Evolutionary conservation across 2,797 vertebrate genomes (phyloP).

Genomic region (Alosa sapidissima): DNA sequence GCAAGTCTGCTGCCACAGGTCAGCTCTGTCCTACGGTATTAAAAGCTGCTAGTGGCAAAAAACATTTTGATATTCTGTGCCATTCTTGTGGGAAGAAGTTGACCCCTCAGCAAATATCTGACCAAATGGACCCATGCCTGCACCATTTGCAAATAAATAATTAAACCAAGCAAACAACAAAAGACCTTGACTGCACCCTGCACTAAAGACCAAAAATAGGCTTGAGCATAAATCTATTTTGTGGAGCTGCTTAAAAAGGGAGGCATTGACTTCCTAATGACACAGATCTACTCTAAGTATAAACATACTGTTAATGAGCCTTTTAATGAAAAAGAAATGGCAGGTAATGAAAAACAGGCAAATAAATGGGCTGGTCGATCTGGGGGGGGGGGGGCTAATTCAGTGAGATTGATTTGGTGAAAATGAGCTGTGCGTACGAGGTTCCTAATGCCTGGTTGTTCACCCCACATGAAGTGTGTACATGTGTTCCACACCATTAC

Average conservation of each 20-base stretch:
- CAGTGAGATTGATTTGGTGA: neutral
- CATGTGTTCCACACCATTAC: neutral
- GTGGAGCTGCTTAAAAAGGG: conserved; percentile 33
- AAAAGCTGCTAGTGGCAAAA: neutral
- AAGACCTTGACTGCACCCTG: neutral
- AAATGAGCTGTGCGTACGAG: neutral
- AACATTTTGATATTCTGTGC: neutral
- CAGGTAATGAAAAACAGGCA: conserved; percentile 11
- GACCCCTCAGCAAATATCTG: neutral
- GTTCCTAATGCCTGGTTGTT: neutral
- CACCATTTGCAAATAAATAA: neutral
- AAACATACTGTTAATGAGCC: conserved; percentile 44
- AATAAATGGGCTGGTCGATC: neutral
- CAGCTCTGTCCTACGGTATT: neutral
- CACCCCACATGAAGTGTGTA: neutral
- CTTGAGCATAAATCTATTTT: conserved; percentile 35
- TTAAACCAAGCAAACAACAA: neutral
- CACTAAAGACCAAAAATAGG: neutral
- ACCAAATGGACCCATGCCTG: neutral
- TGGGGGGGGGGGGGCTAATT: neutral
- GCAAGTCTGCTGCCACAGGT: neutral
- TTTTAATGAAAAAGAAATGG: conserved; percentile 45
- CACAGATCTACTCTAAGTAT: conserved; percentile 33
- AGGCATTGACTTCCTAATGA: conserved; percentile 33
- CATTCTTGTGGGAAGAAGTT: neutral